Base-by-base conservation (phyloP, 64 coral and sea anemone genomes). In the Cladopsammia gracilis region DNA sequence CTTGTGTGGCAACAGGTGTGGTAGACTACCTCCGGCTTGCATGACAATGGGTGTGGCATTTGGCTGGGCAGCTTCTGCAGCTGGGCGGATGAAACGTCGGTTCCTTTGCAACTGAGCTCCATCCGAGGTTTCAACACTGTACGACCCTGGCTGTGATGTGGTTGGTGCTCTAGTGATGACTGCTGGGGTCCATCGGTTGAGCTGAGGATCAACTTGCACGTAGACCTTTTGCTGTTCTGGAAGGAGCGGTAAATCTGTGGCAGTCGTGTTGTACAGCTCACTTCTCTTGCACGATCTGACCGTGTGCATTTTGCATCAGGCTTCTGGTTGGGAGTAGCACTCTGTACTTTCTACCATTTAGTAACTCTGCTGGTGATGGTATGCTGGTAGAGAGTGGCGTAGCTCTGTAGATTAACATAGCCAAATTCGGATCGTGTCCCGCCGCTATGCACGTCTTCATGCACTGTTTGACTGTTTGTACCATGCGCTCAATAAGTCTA, bases 381-480 rank as follows among this genome's bases (percentile, higher is more conserved):
- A 86, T 34, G 34, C 43, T 91, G n/a, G 6, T 53, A 18, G 74
- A 61, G 11, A 67, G 26, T 8, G 73, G 87, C 67, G 87, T 78
- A 16, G 90, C 72, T 73, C 90, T 59, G 60, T 58, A 79, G 47
- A 25, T 78, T 25, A 93, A 56, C 82, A 87, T 64, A 22, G 82
- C 72, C 44, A 86, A 66, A 22, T 90, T 77, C 16, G 93, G 79
- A 83, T 94, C 77, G 54, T 94, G 60, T 43, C 86, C 68, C 2
- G 93, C 75, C n/a, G 48, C 86, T 22, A 80, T 67, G 13, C 53
- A 77, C 49, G 89, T 94, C 53, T 84, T 94, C 51, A 94, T 46
- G n/a, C 88, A 58, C 48, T 89, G 79, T 56, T 89, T 89, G 6
- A 86, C 73, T 25, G 93, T 95, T 72, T 86, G 59, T 9, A 86